Conservation (phyloP, 1,140 invertebrate species). For the Ruditapes philippinarum region DNA sequence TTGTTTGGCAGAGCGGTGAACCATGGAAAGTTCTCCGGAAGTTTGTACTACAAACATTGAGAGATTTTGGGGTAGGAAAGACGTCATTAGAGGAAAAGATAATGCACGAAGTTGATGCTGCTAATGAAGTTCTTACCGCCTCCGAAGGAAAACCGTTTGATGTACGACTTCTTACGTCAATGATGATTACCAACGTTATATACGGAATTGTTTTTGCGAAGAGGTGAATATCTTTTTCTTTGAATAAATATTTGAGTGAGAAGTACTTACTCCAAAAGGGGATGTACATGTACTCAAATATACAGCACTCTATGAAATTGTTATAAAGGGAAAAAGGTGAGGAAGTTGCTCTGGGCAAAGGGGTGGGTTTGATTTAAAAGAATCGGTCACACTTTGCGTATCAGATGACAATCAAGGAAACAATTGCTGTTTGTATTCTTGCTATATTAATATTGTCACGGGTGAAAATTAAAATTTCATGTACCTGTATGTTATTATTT, state of each 20-base stretch:
- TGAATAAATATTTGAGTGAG: no score
- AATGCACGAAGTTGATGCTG: slow-evolving; percentile 37
- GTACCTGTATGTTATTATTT: no score
- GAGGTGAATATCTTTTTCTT: neutral
- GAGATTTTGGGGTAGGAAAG: slow-evolving; percentile 49
- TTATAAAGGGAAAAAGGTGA: no score
- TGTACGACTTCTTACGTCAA: neutral
- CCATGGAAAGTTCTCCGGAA: slow-evolving; percentile 91
- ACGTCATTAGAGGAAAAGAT: slow-evolving; percentile 47
- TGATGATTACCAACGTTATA: slow-evolving; percentile 38
- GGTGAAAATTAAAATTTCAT: no score
- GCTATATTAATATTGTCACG: no score
- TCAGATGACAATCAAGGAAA: no score
- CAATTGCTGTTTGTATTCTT: neutral
- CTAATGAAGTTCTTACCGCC: slow-evolving; percentile 56
- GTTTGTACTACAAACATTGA: slow-evolving; percentile 22
- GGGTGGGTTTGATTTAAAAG: neutral
- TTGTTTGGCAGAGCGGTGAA: slow-evolving; percentile 82
- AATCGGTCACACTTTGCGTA: neutral
- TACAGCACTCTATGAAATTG: no score
- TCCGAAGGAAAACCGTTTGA: neutral
- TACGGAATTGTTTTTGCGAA: slow-evolving; percentile 37
- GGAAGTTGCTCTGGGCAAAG: neutral
- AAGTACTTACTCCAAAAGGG: no score
- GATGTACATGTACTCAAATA: no score